Evolutionary conservation across 2,113 vertebrate genomes (phyloP).

Genomic region (Notarius quadriscutis): DNA sequence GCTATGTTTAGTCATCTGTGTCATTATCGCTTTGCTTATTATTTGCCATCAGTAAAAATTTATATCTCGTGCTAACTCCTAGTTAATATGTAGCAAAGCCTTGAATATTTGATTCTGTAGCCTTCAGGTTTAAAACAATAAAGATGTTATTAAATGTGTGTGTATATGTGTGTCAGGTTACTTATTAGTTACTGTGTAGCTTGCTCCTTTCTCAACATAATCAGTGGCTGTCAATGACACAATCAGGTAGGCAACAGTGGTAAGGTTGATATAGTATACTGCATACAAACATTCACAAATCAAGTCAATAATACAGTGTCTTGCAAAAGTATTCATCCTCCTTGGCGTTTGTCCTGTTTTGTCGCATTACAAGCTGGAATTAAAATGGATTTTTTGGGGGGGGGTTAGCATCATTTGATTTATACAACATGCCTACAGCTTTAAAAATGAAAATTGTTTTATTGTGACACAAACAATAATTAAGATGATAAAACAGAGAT

Average conservation of each 20-base stretch:
- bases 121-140: constrained; percentile 70
- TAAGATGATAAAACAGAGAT: too few species aligned
- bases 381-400: too few species aligned
- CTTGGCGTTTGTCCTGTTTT: too few species aligned
- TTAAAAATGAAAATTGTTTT: too few species aligned
- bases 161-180: constrained; percentile 28
- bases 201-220: neutral
- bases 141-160: constrained; percentile 65
- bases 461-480: too few species aligned
- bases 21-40: constrained; percentile 51
- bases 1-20: constrained; percentile 36
- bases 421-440: too few species aligned
- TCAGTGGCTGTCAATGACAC: neutral
- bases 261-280: neutral
- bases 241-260: neutral
- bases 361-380: too few species aligned
- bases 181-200: neutral
- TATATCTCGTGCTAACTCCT: constrained; percentile 69
- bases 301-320: neutral
- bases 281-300: neutral
- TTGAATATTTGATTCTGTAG: constrained; percentile 71
- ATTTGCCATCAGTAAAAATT: constrained; percentile 62
- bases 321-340: too few species aligned
- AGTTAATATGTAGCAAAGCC: constrained; percentile 71
- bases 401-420: too few species aligned